Base-by-base conservation (phyloP, 2,113 vertebrate genomes). In the Gasterosteus aculeatus region DNA sequence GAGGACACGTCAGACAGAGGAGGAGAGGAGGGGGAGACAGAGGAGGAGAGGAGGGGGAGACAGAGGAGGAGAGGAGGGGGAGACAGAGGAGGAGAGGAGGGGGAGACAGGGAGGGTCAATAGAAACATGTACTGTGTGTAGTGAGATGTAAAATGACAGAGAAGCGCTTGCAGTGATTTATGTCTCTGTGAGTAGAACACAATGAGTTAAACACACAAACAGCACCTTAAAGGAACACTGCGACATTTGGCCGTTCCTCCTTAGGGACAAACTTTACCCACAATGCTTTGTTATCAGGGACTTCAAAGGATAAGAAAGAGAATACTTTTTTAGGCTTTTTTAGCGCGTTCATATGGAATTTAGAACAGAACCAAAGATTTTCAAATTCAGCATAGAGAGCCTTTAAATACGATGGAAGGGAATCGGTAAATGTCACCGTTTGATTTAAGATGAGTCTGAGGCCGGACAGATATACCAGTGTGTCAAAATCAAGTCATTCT, bases 401-500 rank as follows among this genome's bases (percentile, higher is more conserved):
- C 12, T 33, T 47, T 31, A 2, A 44, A 10, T 41, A 26, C 6
- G 22, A 56, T 29, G 10, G 15, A 35, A 54, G 15, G 16, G 2
- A 38, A 59, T 42, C 39, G 39, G 29, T 39, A 15, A 35, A 53
- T 54, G 29, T 51, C 77, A 61, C 4, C 9, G 60, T 59, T 33
- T 64, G 38, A 41, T 64, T 78, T 53, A 22, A 77, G 8, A 64
- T 54, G 14, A 57, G 41, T 38, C 26, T 54, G 26, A 61, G 69
- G 10, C 39, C 33, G 56, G 49, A 62, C 70, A 67, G 44, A 66
- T 60, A 68, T 31, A 67, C 29, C 54, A 59, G 53, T 58, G 51
- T 58, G 16, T 15, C 44, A 41, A 47, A 26, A 54, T 26, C 10
- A 58, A 57, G 5, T 49, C 35, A n/a, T 53, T 31, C 53, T 42